A percentile compares a stretch with the other conserved stretches of the same genome.
These are phyloP conservation scores for Aphelinus atriplicis DNA, from an alignment of 1,140 invertebrate species.

Conservation along the genomic window DNA sequence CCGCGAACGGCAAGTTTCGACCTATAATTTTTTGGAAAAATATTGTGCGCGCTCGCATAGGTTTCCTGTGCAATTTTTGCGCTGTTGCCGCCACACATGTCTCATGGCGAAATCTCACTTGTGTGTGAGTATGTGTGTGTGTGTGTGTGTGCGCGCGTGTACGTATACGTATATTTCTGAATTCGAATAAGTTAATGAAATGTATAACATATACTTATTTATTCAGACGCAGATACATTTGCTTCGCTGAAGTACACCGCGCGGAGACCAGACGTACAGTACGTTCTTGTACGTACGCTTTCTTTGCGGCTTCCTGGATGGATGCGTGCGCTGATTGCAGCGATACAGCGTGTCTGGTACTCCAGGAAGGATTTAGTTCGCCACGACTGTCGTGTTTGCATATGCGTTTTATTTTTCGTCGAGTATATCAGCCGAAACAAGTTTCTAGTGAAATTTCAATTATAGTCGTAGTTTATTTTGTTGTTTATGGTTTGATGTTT, in stretches of 20 bases:
- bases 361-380: conserved; percentile 24
- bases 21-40: conserved; percentile 33
- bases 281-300: neutral
- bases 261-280: neutral
- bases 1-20: conserved; percentile 8
- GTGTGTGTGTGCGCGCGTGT: too few species aligned
- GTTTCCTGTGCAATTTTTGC: conserved; percentile 32
- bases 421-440: conserved; percentile 2
- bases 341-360: conserved; percentile 2
- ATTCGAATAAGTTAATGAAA: conserved; percentile 22
- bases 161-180: neutral
- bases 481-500: too few species aligned
- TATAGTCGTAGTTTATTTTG: too few species aligned
- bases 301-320: conserved; percentile 24
- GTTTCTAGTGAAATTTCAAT: conserved; percentile 16
- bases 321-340: conserved; percentile 14
- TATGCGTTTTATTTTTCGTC: conserved; percentile 2
- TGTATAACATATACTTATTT: conserved; percentile 22
- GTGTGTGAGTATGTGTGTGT: neutral
- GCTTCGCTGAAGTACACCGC: conserved; percentile 24
- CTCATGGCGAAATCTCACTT: conserved; percentile 11
- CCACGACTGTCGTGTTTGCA: conserved; percentile 3
- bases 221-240: conserved; percentile 24
- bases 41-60: conserved; percentile 4
- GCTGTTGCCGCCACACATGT: neutral